Evolutionary conservation across 2,888 invertebrate genomes (phyloP).

Genomic region (Spatulosminthurus flaviceps): DNA sequence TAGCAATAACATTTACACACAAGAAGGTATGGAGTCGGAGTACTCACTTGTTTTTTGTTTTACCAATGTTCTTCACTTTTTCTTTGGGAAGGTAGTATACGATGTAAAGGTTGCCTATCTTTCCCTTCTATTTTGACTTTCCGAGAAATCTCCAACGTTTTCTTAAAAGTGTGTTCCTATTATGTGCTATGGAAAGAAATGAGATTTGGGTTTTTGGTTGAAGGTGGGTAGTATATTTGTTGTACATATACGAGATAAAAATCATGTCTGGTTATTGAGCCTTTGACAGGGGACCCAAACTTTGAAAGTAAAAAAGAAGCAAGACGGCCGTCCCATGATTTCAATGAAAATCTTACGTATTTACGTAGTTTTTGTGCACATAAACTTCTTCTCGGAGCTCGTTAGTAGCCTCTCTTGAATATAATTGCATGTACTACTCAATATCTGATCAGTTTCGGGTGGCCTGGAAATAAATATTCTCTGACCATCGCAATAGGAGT

Average conservation of each 20-base stretch:
- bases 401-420: constrained; percentile 51
- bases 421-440: constrained; percentile 53
- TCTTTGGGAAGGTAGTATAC: no score
- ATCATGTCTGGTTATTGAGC: constrained; percentile 58
- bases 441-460: constrained; percentile 57
- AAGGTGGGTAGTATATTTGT: no score
- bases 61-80: no score
- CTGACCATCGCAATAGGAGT: not conserved
- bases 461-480: constrained; percentile 44
- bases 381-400: constrained; percentile 51
- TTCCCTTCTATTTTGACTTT: no score
- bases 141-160: no score
- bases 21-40: no score
- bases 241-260: constrained; percentile 51
- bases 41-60: no score
- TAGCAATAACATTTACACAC: no score
- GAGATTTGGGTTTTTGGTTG: no score
- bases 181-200: no score
- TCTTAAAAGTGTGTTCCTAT: no score
- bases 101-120: no score
- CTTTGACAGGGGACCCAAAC: constrained; percentile 51
- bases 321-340: constrained; percentile 34
- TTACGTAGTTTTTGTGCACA: not conserved
- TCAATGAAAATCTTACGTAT: constrained; percentile 20
- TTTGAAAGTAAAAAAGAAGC: constrained; percentile 1